phyloP scores from a whole-genome alignment of 1,140 invertebrate species.

The Lepidotrigona ventralis region DNA sequence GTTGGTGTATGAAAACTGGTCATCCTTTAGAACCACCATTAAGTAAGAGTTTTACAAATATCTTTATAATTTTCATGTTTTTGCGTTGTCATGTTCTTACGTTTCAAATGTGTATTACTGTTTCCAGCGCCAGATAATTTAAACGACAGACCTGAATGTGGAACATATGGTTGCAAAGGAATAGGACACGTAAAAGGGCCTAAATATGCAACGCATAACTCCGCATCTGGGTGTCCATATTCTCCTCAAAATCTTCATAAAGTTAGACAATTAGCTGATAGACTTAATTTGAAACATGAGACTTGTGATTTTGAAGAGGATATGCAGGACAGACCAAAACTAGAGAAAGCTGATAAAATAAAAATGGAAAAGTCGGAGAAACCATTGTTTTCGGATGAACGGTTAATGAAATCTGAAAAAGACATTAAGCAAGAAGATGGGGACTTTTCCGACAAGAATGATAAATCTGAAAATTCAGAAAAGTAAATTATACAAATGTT shows the following conservation, averaged over 20 bases:
- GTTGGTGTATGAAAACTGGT: constrained; percentile 93
- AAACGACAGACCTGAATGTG: constrained; percentile 83
- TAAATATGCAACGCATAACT: constrained; percentile 88
- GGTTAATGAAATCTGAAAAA: constrained; percentile 70
- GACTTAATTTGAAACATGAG: constrained; percentile 78
- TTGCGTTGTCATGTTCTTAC: background rate
- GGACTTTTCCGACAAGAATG: constrained; percentile 72
- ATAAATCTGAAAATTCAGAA: constrained; percentile 68
- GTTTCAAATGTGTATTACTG: background rate
- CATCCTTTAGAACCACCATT: constrained; percentile 92
- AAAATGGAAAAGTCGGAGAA: constrained; percentile 71
- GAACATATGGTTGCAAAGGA: constrained; percentile 88
- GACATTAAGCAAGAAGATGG: constrained; percentile 74
- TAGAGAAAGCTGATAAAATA: constrained; percentile 71
- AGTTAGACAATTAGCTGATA: constrained; percentile 81
- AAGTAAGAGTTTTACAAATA: constrained; percentile 77
- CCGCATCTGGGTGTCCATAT: constrained; percentile 92
- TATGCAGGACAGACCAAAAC: constrained; percentile 67
- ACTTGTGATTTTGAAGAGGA: constrained; percentile 74
- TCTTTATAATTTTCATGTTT: background rate
- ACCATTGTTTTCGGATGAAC: constrained; percentile 63
- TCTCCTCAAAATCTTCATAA: constrained; percentile 85
- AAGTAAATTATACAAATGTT: constrained; percentile 62
- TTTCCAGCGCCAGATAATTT: constrained; percentile 83
- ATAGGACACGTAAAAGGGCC: constrained; percentile 89